Percentiles rank a stretch among this genome's conserved stretches.
phyloP scores from a whole-genome alignment of 2,888 invertebrate genomes.

The Lymantria monacha region DNA sequence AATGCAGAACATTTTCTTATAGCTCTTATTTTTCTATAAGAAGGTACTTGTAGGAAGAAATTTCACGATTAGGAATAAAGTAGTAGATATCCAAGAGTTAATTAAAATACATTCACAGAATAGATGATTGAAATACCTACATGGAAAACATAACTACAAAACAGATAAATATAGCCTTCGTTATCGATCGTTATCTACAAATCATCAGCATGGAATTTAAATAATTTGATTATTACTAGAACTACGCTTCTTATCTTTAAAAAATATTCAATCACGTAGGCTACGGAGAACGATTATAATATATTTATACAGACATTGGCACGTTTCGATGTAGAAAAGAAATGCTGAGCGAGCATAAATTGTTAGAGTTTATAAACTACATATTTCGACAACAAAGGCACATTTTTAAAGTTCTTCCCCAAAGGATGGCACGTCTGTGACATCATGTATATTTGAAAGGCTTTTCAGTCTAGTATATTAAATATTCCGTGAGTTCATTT shows the following conservation, averaged over 20 bases:
- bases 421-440: slow-evolving; percentile 3
- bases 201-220: slow-evolving; percentile 16
- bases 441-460: slow-evolving; percentile 6
- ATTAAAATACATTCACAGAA: too few species aligned
- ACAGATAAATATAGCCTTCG: too few species aligned
- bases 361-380: slow-evolving; percentile 26
- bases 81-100: too few species aligned
- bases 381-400: slow-evolving; percentile 2
- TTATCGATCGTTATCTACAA: too few species aligned
- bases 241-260: slow-evolving; percentile 14
- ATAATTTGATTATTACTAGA: slow-evolving; percentile 1
- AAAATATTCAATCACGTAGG: slow-evolving; percentile 29
- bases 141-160: too few species aligned
- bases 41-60: too few species aligned
- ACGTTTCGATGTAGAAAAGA: slow-evolving; percentile 33
- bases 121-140: too few species aligned
- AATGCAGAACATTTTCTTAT: too few species aligned
- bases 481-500: too few species aligned
- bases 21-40: too few species aligned
- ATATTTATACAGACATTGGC: slow-evolving; percentile 34
- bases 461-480: background rate
- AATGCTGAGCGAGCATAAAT: slow-evolving; percentile 22
- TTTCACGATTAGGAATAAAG: too few species aligned
- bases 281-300: slow-evolving; percentile 10
- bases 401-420: slow-evolving; percentile 5